Evolutionary conservation across 53 echinoderm and acorn worm genomes (phyloP).

Genomic region (Stichopus horrens): DNA sequence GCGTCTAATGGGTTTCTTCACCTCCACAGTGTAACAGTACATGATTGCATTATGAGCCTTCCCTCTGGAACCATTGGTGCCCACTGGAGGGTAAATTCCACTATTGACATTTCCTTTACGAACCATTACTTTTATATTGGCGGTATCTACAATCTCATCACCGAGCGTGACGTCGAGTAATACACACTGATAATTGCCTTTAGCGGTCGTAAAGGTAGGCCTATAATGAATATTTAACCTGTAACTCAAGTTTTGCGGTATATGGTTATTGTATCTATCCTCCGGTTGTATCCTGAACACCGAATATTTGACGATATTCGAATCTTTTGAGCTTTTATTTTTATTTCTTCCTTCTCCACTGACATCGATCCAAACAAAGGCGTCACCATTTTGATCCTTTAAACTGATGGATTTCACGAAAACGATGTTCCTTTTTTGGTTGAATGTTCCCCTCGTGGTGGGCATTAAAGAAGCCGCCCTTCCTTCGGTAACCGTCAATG

Average conservation of each 20-base stretch:
- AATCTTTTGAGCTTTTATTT: background rate
- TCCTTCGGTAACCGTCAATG: too few relatives aligned
- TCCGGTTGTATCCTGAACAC: background rate
- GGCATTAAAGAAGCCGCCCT: too few relatives aligned
- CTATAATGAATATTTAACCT: background rate
- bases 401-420: background rate
- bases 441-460: background rate
- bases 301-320: background rate
- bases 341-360: background rate
- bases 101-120: background rate
- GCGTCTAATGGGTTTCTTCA: background rate
- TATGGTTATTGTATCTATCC: background rate
- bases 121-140: background rate
- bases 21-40: background rate
- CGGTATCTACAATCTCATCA: background rate
- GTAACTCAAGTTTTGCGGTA: background rate
- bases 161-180: background rate
- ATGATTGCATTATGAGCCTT: background rate
- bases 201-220: too few relatives aligned
- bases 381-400: background rate
- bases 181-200: background rate
- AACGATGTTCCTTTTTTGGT: background rate
- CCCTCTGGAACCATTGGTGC: background rate
- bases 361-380: background rate
- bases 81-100: background rate